Conservation (phyloP, 2,797 vertebrate genomes). For the Chrosomus eos region DNA sequence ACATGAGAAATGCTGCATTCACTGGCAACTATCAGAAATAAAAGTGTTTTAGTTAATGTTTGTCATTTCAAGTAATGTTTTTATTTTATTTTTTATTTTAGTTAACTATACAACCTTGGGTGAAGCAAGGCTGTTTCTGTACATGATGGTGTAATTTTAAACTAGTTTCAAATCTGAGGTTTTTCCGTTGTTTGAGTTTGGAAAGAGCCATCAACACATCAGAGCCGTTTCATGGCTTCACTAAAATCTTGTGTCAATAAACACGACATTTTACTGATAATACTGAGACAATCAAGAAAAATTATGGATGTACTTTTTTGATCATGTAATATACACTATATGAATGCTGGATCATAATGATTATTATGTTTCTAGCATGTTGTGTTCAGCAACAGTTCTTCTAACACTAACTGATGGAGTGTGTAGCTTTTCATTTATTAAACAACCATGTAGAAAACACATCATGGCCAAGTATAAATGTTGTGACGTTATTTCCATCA, state of each 20-base stretch:
- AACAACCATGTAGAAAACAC: too few relatives aligned
- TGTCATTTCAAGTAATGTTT: background rate
- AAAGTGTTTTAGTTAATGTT: too few relatives aligned
- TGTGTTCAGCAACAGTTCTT: too few relatives aligned
- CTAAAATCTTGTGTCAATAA: background rate
- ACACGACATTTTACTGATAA: background rate
- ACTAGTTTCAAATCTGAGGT: background rate
- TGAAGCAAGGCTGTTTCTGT: background rate
- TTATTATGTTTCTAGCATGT: too few relatives aligned
- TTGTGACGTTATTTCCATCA: too few relatives aligned
- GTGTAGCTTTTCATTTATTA: too few relatives aligned
- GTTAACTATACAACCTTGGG: background rate
- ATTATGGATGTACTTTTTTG: background rate
- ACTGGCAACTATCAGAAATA: background rate
- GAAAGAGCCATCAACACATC: too few relatives aligned
- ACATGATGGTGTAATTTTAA: background rate
- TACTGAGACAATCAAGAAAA: background rate
- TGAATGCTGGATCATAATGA: too few relatives aligned
- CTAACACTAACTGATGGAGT: too few relatives aligned
- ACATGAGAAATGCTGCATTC: background rate
- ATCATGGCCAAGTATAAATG: too few relatives aligned
- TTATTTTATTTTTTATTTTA: background rate
- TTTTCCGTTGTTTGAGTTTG: background rate
- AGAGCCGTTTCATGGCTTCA: too few relatives aligned
- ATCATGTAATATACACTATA: background rate